Percentiles rank a stretch among this genome's conserved stretches.
These are phyloP conservation scores for Syndactyla subalaris DNA, from an alignment of 2,797 vertebrate species.

Conservation along the genomic window DNA sequence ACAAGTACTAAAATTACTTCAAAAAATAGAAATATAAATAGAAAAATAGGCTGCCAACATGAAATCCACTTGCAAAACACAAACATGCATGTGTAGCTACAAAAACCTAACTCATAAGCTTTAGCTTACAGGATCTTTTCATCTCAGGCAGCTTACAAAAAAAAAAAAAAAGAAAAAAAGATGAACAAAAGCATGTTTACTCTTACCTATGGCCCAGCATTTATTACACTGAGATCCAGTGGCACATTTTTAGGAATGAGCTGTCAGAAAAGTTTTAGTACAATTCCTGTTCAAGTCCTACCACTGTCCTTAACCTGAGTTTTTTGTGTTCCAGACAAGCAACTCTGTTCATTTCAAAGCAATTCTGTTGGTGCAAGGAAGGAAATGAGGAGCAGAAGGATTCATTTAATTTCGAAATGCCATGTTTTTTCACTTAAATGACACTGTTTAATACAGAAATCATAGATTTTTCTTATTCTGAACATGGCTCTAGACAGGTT, in stretches of 20 bases:
- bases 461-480: background rate
- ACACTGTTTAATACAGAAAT: background rate
- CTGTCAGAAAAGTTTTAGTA: background rate
- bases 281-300: background rate
- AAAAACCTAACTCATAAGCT: background rate
- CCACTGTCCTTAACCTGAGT: background rate
- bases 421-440: background rate
- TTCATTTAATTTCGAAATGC: background rate
- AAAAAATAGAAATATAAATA: background rate
- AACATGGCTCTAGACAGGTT: background rate
- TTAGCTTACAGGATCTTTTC: background rate
- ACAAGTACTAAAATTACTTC: background rate
- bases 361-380: background rate
- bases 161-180: background rate
- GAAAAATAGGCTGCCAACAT: background rate
- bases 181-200: background rate
- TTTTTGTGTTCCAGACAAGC: background rate
- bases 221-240: background rate
- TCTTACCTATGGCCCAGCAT: background rate
- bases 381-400: background rate
- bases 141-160: background rate
- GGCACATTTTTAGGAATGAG: background rate
- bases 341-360: background rate
- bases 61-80: background rate
- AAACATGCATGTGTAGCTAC: accelerated